Percentiles rank a stretch among this genome's conserved stretches.
phyloP scores from a whole-genome alignment of 2,888 invertebrate species.

The Diachrysia chrysitis region DNA sequence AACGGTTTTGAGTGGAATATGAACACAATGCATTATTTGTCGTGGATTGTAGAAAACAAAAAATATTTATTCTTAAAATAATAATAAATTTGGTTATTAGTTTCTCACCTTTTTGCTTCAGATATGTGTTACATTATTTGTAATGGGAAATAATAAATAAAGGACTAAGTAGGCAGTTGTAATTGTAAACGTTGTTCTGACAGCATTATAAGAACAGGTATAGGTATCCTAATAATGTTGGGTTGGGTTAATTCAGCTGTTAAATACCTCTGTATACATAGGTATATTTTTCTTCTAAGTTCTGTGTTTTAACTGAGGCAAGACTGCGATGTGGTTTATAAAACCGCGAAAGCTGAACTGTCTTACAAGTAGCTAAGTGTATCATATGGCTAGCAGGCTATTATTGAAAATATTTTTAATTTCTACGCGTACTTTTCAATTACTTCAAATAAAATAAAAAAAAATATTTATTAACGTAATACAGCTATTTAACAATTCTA shows the following conservation, averaged over 20 bases:
- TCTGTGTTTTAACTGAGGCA: slow-evolving; percentile 24
- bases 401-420: not conserved
- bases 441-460: not conserved
- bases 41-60: not conserved
- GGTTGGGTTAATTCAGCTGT: not conserved
- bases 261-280: not conserved
- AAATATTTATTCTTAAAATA: too few species aligned
- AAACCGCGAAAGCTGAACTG: slow-evolving; percentile 60
- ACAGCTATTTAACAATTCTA: not conserved
- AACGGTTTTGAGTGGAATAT: not conserved
- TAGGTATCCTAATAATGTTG: too few species aligned
- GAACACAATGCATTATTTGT: not conserved
- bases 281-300: not conserved
- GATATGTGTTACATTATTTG: too few species aligned
- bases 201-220: too few species aligned
- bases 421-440: not conserved
- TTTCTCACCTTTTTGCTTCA: too few species aligned
- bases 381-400: slow-evolving; percentile 10
- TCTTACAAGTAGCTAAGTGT: slow-evolving; percentile 26
- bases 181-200: too few species aligned
- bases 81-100: too few species aligned
- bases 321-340: slow-evolving; percentile 55
- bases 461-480: slow-evolving; percentile 6
- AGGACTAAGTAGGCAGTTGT: not conserved
- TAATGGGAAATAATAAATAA: not conserved